A percentile compares a stretch with the other conserved stretches of the same genome.
These are phyloP conservation scores for Anoura caudifer DNA, from an alignment of 2,113 vertebrate species.

Conservation along the genomic window DNA sequence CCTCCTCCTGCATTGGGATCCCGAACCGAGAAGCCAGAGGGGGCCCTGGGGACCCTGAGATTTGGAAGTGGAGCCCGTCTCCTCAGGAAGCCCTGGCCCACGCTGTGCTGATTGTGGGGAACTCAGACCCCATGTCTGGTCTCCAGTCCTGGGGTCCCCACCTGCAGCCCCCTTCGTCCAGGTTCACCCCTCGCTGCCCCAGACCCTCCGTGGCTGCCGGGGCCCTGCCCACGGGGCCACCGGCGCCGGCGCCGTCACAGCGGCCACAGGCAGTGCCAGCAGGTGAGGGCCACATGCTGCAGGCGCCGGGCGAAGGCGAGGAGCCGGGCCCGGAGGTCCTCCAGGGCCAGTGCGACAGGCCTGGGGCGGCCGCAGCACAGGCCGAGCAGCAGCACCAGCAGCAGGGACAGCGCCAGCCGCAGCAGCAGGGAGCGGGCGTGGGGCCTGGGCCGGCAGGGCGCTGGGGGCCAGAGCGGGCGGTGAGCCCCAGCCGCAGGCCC, in stretches of 20 bases:
- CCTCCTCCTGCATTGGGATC: too few species aligned
- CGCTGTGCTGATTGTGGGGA: rapidly evolving
- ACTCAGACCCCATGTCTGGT: rapidly evolving
- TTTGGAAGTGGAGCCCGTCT: rapidly evolving
- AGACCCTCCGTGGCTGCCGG: rapidly evolving
- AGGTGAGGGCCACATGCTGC: conserved; percentile 85
- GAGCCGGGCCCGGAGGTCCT: conserved; percentile 86
- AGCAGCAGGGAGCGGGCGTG: conserved; percentile 63
- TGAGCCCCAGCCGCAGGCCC: neutral
- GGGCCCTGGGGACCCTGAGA: neutral
- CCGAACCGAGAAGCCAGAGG: neutral
- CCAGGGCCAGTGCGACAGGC: conserved; percentile 81
- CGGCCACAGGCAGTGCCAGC: conserved; percentile 89
- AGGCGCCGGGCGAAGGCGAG: conserved; percentile 85
- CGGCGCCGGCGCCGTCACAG: conserved; percentile 74
- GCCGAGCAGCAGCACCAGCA: conserved; percentile 84
- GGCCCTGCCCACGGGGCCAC: rapidly evolving
- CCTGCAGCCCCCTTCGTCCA: rapidly evolving
- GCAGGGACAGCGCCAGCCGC: too few species aligned
- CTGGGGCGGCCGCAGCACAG: conserved; percentile 85
- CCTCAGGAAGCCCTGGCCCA: rapidly evolving
- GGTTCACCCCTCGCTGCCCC: neutral
- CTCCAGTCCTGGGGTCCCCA: rapidly evolving
- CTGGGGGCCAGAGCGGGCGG: neutral
- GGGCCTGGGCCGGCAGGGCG: rapidly evolving